Conservation (phyloP, 2,113 vertebrate genomes). For the Panurus biarmicus region DNA sequence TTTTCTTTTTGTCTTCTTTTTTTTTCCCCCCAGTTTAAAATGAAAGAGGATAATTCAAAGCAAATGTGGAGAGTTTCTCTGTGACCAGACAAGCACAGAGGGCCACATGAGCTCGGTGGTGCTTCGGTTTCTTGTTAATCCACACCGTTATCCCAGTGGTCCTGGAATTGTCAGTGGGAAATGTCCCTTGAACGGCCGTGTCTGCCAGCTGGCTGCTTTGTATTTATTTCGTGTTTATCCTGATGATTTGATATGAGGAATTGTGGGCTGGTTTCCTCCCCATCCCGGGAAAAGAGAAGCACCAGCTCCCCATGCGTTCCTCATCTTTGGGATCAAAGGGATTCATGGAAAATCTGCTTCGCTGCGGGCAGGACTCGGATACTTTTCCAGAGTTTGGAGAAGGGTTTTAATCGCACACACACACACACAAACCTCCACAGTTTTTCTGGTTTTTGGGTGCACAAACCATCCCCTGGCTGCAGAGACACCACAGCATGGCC, state of each 20-base stretch:
- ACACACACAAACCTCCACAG: neutral
- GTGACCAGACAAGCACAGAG: neutral
- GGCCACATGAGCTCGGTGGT: neutral
- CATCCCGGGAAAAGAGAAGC: neutral
- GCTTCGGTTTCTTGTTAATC: neutral
- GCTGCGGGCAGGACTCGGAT: neutral
- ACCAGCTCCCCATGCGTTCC: neutral
- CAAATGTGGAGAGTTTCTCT: slow-evolving; percentile 14
- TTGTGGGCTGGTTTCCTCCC: neutral
- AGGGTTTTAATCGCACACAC: neutral
- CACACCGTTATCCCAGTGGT: neutral
- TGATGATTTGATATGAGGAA: neutral
- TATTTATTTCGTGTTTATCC: neutral
- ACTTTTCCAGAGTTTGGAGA: neutral
- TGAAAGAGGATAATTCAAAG: slow-evolving; percentile 54
- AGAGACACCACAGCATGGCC: neutral
- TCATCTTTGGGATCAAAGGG: neutral
- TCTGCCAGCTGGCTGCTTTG: neutral
- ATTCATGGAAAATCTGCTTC: neutral
- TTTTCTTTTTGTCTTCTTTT: neutral
- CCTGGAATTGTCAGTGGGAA: neutral
- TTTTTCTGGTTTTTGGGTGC: neutral
- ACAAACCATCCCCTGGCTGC: neutral
- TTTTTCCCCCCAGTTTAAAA: too few species aligned
- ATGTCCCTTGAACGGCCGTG: neutral